A percentile compares a stretch with the other conserved stretches of the same genome.
Conservation (phyloP, 2,113 vertebrate species). For the Psophia crepitans region DNA sequence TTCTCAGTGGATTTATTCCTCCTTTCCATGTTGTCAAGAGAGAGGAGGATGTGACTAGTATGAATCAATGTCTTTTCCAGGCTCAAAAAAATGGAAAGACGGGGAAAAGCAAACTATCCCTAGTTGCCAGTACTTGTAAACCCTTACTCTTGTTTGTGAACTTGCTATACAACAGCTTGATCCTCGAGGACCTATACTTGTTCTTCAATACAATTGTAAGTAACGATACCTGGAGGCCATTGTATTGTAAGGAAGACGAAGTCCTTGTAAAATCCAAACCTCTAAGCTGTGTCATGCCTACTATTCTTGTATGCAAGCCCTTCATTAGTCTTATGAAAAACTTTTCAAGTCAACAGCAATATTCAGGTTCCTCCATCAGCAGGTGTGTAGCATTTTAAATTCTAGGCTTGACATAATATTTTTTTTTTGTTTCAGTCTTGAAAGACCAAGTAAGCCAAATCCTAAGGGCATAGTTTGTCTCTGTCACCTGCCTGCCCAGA, state of each 20-base stretch:
- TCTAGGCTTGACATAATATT: neutral
- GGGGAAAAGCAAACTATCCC: neutral
- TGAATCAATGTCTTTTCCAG: neutral
- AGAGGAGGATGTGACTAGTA: neutral
- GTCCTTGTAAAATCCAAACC: neutral
- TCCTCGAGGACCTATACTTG: neutral
- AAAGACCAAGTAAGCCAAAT: neutral
- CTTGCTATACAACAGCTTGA: neutral
- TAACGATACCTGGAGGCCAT: neutral
- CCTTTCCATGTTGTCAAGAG: neutral
- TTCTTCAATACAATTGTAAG: neutral
- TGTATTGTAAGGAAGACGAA: neutral
- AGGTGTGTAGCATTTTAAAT: neutral
- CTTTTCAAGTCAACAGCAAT: neutral
- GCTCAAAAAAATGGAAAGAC: neutral
- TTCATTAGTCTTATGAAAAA: neutral
- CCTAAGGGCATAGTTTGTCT: neutral
- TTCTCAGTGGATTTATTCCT: neutral
- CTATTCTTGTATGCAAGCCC: neutral
- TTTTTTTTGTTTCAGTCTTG: neutral
- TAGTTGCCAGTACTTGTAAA: neutral
- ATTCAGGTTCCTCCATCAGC: neutral
- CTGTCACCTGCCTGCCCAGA: neutral
- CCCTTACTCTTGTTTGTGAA: neutral
- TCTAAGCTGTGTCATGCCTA: neutral